A percentile compares a stretch with the other conserved stretches of the same genome.
Evolutionary conservation across 1,140 invertebrate species (phyloP).

Genomic region (Euborellia annulipes): DNA sequence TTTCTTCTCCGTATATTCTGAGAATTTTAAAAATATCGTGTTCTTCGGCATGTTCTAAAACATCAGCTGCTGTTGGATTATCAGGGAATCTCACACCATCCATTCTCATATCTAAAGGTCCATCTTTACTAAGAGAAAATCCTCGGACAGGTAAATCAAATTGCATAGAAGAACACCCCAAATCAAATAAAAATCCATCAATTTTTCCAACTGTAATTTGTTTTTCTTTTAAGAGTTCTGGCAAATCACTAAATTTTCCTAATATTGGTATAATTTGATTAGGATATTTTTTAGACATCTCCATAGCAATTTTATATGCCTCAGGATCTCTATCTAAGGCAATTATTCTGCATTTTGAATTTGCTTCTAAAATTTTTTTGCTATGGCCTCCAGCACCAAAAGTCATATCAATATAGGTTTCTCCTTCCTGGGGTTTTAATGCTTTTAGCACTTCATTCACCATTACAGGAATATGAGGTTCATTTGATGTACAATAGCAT

Average conservation of each 20-base stretch:
- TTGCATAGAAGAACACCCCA: slow-evolving; percentile 95
- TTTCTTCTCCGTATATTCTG: slow-evolving; percentile 85
- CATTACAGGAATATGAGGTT: slow-evolving; percentile 52
- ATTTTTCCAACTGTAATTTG: slow-evolving; percentile 45
- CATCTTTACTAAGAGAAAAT: slow-evolving; percentile 70
- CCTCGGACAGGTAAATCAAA: slow-evolving; percentile 66
- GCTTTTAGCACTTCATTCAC: slow-evolving; percentile 48
- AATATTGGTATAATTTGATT: slow-evolving; percentile 56
- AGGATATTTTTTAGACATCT: slow-evolving; percentile 45
- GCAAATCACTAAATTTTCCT: slow-evolving; percentile 78
- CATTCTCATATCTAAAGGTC: slow-evolving; percentile 93
- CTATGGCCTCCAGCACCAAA: slow-evolving; percentile 90
- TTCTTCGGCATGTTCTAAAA: slow-evolving; percentile 63
- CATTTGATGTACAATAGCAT: background rate
- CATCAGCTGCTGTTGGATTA: slow-evolving; percentile 66
- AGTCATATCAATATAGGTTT: slow-evolving; percentile 72
- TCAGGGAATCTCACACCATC: slow-evolving; percentile 53
- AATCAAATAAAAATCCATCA: slow-evolving; percentile 82
- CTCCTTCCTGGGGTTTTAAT: slow-evolving; percentile 40
- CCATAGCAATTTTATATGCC: slow-evolving; percentile 48
- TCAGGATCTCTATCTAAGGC: slow-evolving; percentile 80
- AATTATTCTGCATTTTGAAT: slow-evolving; percentile 41
- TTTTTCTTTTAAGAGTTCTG: slow-evolving; percentile 40
- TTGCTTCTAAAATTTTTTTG: slow-evolving; percentile 36
- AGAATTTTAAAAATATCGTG: slow-evolving; percentile 66